Base-by-base conservation (phyloP, 2,113 vertebrate species). In the Vireo altiloquus region DNA sequence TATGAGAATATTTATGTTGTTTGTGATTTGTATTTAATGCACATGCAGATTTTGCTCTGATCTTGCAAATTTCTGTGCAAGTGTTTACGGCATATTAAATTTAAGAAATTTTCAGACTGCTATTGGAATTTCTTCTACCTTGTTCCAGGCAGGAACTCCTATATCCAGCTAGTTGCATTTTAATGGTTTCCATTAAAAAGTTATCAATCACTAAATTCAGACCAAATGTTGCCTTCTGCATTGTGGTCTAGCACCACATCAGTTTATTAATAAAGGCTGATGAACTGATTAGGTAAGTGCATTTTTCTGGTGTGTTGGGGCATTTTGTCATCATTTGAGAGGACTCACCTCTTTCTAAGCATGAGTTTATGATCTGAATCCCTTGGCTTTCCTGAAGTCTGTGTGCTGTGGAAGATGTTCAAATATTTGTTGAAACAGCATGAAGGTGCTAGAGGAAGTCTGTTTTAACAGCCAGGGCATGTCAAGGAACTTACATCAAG, bases 401-500 rank as follows among this genome's bases (percentile, higher is more conserved):
- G 7, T 75, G 82, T 81, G 89, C 69, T 78, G 61, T 7, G 14
- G 40, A 64, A 78, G 71, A 79, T 92, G 80, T 78, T 90, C 85
- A 94, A 77, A 92, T 89, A 69, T 93, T 96, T 94, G 39, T 87
- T 84, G 76, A 71, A 94, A 50, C 49, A 78, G 69, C 72, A 57
- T 0, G 16, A 53, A 64, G 72, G 72, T 69, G 49, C 49, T 65
- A 10, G 39, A 64, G 75, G 79, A 92, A 92, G 69, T 37, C 14
- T 70, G 53, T 72, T 92, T 96, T 94, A 93, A 86, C 89, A 93
- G 53, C 69, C 69, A 89, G 90, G 65, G 60, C 64, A 92, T 87
- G 86, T 69, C 80, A 92, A 95, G 71, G 82, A 86, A 90, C 68
- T 90, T 95, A 75, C 79, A 81, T 63, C 90, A 90, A 89, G 77